phyloP scores from a whole-genome alignment of 1,140 invertebrate genomes.

The Glossosoma conforme region DNA sequence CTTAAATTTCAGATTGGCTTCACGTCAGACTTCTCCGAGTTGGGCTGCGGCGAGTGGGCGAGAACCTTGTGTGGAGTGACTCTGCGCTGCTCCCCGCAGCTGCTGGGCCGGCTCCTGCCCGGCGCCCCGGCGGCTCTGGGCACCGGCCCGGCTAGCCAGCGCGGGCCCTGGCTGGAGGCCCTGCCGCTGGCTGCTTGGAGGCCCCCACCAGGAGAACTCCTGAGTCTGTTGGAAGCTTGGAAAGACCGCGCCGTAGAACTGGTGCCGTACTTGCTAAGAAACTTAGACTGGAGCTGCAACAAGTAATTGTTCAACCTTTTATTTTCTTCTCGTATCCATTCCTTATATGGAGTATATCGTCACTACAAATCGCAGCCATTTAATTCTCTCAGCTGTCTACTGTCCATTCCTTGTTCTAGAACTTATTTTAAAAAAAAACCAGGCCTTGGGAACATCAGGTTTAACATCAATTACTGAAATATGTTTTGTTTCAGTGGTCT shows the following conservation, averaged over 20 bases:
- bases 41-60: constrained; percentile 28
- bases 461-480: neutral
- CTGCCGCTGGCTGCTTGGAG: constrained; percentile 20
- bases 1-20: constrained; percentile 25
- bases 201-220: constrained; percentile 11
- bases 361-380: no score
- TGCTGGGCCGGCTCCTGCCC: constrained; percentile 7
- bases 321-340: no score
- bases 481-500: constrained; percentile 19
- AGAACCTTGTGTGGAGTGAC: constrained; percentile 18
- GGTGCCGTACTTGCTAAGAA: constrained; percentile 18
- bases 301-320: constrained; percentile 17
- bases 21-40: constrained; percentile 23
- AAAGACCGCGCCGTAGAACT: constrained; percentile 7
- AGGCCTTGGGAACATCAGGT: no score
- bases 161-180: constrained; percentile 10
- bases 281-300: constrained; percentile 19
- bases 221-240: constrained; percentile 17
- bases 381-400: no score
- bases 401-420: no score
- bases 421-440: no score
- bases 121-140: neutral
- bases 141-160: neutral
- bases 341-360: no score
- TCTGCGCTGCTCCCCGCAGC: constrained; percentile 9